A percentile compares a stretch with the other conserved stretches of the same genome.
Conservation (phyloP, 2,888 invertebrate genomes). For the Nemurella pictetii region DNA sequence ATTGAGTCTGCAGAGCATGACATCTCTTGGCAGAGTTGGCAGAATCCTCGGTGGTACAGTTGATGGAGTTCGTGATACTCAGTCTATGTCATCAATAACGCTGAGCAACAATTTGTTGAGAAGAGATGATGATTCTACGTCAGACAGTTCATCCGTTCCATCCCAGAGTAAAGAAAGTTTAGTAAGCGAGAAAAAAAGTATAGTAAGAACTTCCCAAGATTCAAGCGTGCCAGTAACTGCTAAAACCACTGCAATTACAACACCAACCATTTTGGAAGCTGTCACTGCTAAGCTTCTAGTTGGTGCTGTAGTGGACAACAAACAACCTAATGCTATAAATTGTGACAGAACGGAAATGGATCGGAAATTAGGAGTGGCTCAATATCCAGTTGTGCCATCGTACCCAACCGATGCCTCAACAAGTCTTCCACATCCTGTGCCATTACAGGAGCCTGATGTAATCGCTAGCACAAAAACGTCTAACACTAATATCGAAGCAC, state of each 20-base stretch:
- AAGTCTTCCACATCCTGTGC: slow-evolving; percentile 46
- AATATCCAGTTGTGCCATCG: neutral
- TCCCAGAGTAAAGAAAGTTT: slow-evolving; percentile 38
- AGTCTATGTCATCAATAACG: slow-evolving; percentile 29
- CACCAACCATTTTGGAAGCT: neutral
- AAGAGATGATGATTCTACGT: slow-evolving; percentile 39
- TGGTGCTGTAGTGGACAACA: neutral
- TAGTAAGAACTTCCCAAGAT: neutral
- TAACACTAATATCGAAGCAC: slow-evolving; percentile 48
- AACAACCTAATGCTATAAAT: neutral
- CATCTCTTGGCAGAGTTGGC: slow-evolving; percentile 82
- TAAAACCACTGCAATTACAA: neutral
- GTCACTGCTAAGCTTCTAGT: neutral
- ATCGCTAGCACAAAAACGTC: slow-evolving; percentile 83
- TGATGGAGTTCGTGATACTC: slow-evolving; percentile 37
- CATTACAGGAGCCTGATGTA: slow-evolving; percentile 84
- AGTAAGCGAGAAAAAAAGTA: neutral
- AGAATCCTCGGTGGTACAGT: slow-evolving; percentile 70
- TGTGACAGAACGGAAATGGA: neutral
- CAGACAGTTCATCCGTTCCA: slow-evolving; percentile 39
- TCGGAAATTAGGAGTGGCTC: neutral
- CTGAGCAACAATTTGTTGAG: slow-evolving; percentile 23
- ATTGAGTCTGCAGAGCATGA: slow-evolving; percentile 85
- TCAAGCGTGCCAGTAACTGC: neutral
- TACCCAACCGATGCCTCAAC: neutral